Conservation (phyloP, 2,888 invertebrate genomes). For the Aleiodes leptofemur region DNA sequence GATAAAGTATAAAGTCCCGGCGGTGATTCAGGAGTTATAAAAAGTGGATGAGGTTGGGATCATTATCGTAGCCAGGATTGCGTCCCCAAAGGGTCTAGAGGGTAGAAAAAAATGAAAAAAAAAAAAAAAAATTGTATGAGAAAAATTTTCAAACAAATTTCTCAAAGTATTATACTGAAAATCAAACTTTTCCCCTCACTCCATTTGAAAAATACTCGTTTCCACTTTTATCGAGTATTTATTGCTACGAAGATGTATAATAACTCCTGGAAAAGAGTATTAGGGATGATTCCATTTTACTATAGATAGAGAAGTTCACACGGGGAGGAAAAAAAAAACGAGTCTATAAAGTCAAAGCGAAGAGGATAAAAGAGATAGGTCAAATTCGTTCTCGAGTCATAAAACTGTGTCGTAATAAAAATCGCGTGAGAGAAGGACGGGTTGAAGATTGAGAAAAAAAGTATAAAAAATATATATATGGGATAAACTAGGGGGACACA, state of each 20-base stretch:
- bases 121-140: not conserved
- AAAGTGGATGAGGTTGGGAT: too few relatives aligned
- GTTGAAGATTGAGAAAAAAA: conserved; percentile 28
- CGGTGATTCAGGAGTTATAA: too few relatives aligned
- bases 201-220: not conserved
- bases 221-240: conserved; percentile 47
- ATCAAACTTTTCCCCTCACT: conserved; percentile 20
- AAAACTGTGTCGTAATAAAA: conserved; percentile 33
- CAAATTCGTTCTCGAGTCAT: conserved; percentile 38
- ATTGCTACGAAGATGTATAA: conserved; percentile 49
- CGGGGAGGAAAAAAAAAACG: not conserved
- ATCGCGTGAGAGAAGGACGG: conserved; percentile 4
- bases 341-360: conserved; percentile 17
- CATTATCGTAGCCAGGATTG: too few relatives aligned
- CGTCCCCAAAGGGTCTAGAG: too few relatives aligned
- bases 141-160: conserved; percentile 31
- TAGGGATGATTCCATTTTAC: conserved; percentile 8
- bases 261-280: conserved; percentile 43
- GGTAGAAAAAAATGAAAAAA: not conserved
- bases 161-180: conserved; percentile 26
- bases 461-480: not conserved
- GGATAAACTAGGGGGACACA: conserved; percentile 1
- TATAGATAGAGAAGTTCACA: not conserved
- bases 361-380: conserved; percentile 5
- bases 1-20: too few relatives aligned